A percentile compares a stretch with the other conserved stretches of the same genome.
These are phyloP conservation scores for Microctenopoma stevenorrisi DNA, from an alignment of 2,797 vertebrate genomes.

Conservation along the genomic window DNA sequence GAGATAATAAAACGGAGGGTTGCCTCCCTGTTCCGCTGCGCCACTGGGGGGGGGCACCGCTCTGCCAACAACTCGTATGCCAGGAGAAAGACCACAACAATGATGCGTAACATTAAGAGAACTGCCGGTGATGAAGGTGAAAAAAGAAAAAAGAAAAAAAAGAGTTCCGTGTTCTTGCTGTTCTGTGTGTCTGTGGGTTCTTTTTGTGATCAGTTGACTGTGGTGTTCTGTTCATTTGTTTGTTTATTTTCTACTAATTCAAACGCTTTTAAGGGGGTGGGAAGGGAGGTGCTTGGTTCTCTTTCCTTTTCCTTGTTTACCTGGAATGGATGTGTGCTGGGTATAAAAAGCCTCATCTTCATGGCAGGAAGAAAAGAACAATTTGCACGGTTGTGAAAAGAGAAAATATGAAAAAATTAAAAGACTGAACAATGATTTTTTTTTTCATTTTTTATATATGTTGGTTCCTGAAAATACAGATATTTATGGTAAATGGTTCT, in stretches of 20 bases:
- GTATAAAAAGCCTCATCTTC: constrained; percentile 43
- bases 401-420: constrained; percentile 64
- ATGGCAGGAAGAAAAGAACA: constrained; percentile 63
- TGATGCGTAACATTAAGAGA: constrained; percentile 64
- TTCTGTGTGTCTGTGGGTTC: constrained; percentile 86
- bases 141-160: constrained; percentile 58
- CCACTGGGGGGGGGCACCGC: constrained; percentile 57
- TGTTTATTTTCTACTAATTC: constrained; percentile 83
- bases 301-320: constrained; percentile 70
- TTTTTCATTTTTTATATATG: constrained; percentile 82
- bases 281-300: constrained; percentile 61
- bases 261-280: constrained; percentile 71
- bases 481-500: constrained; percentile 88
- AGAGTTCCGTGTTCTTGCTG: constrained; percentile 84
- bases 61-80: constrained; percentile 62
- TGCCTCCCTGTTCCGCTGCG: constrained; percentile 73
- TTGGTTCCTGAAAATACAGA: constrained; percentile 84
- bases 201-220: constrained; percentile 87
- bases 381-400: constrained; percentile 67
- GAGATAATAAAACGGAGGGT: constrained; percentile 73
- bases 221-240: constrained; percentile 83
- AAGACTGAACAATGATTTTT: constrained; percentile 74
- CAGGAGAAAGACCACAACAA: constrained; percentile 64
- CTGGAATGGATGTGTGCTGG: constrained; percentile 44
- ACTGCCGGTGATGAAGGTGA: constrained; percentile 60